phyloP scores from a whole-genome alignment of 2,888 invertebrate species.

The Pharmacophagus antenor region DNA sequence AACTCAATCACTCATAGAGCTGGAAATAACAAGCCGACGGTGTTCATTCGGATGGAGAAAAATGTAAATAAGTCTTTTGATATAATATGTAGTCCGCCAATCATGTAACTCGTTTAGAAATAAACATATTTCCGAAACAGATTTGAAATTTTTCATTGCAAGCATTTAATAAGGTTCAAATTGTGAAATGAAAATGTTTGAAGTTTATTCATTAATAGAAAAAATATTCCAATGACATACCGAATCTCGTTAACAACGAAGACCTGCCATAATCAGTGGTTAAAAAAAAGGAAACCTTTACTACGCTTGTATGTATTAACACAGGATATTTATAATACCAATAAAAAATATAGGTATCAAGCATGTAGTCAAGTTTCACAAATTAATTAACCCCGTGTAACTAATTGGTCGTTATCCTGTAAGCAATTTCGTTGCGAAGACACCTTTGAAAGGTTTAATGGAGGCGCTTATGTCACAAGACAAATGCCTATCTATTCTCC shows the following conservation, averaged over 20 bases:
- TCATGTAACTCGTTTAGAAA: not conserved
- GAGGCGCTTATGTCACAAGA: slow-evolving; percentile 18
- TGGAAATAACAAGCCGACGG: not conserved
- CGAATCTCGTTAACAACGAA: no score
- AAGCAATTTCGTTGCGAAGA: slow-evolving; percentile 9
- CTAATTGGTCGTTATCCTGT: slow-evolving; percentile 26
- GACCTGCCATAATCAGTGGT: no score
- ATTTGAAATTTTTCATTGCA: not conserved
- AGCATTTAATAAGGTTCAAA: not conserved
- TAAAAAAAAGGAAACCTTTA: no score
- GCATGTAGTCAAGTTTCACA: slow-evolving; percentile 4
- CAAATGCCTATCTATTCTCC: slow-evolving; percentile 11
- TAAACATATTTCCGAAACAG: not conserved
- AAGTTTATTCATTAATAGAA: no score
- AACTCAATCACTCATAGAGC: not conserved
- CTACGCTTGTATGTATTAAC: no score
- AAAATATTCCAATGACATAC: no score
- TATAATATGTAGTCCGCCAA: not conserved
- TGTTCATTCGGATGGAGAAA: not conserved
- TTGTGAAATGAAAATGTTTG: no score
- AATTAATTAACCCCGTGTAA: slow-evolving; percentile 25
- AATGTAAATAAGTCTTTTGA: not conserved
- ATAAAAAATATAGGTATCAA: not conserved
- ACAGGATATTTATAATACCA: no score
- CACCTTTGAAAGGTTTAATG: slow-evolving; percentile 22